Percentiles rank a stretch among this genome's conserved stretches.
Evolutionary conservation across 1,140 invertebrate genomes (phyloP).

Genomic region (Papilio glaucus): DNA sequence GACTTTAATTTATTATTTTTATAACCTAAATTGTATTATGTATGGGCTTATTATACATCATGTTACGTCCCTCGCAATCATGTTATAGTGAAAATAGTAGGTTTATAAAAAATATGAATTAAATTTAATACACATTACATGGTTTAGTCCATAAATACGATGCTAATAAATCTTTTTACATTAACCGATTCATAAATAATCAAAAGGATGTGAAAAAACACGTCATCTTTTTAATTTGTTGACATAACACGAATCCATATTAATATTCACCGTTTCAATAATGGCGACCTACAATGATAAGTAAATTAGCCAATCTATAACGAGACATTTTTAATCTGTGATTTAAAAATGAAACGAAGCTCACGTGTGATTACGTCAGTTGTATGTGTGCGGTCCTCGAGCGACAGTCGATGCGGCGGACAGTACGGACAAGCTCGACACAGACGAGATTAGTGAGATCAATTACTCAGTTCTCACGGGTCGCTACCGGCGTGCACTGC

Average conservation of each 20-base stretch:
- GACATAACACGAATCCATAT: background rate
- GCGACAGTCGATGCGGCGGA: background rate
- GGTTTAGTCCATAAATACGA: background rate
- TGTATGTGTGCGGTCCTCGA: constrained; percentile 21
- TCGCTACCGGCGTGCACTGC: constrained; percentile 44
- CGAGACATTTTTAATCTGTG: constrained; percentile 18
- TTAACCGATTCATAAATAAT: background rate
- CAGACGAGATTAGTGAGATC: constrained; percentile 73
- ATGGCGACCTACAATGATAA: background rate
- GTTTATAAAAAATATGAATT: too few species aligned
- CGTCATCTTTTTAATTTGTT: background rate
- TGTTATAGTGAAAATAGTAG: too few species aligned
- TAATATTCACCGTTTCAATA: constrained; percentile 5
- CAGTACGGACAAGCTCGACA: too few species aligned
- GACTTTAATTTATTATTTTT: too few species aligned
- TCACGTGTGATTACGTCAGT: constrained; percentile 6
- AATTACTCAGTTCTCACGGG: constrained; percentile 78
- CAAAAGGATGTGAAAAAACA: background rate
- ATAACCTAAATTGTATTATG: too few species aligned
- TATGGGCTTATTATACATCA: too few species aligned
- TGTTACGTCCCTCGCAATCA: too few species aligned
- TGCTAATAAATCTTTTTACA: too few species aligned
- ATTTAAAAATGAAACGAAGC: constrained; percentile 7
- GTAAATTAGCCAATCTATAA: background rate
- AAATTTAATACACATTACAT: too few species aligned